These are phyloP conservation scores for Diprion similis DNA, from an alignment of 1,140 invertebrate species.

Conservation along the genomic window DNA sequence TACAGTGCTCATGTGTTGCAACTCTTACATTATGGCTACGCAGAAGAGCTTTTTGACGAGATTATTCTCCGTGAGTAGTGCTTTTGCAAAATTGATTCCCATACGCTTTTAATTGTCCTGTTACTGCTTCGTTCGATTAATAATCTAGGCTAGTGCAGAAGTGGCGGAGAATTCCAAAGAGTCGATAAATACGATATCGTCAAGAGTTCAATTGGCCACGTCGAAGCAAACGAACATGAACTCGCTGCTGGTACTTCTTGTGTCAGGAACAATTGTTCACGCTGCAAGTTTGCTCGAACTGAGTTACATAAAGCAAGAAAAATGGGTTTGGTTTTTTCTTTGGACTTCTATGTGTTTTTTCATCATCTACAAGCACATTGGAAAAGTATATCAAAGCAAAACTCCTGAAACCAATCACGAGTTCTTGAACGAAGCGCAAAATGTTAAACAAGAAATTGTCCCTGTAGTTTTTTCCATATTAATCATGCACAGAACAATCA, in stretches of 20 bases:
- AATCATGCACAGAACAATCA: slow-evolving; percentile 11
- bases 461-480: neutral
- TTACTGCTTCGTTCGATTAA: neutral
- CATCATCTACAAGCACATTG: slow-evolving; percentile 13
- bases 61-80: neutral
- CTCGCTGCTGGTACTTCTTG: neutral
- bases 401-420: neutral
- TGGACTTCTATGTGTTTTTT: slow-evolving; percentile 52
- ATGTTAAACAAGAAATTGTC: neutral
- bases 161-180: slow-evolving; percentile 10
- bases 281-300: slow-evolving; percentile 62
- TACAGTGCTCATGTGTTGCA: neutral
- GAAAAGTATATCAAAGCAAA: neutral
- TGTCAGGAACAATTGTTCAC: slow-evolving; percentile 31
- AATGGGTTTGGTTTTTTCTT: slow-evolving; percentile 85
- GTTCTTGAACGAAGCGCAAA: neutral
- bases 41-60: neutral
- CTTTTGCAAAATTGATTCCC: neutral
- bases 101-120: neutral
- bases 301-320: slow-evolving; percentile 88
- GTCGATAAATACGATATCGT: neutral
- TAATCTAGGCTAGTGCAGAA: neutral
- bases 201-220: neutral
- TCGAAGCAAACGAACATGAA: neutral
- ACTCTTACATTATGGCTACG: slow-evolving; percentile 6